Evolutionary conservation across 2,113 vertebrate genomes (phyloP), one percentile per base, ranked within the genome.

Genomic region (Poecilia latipinna): DNA sequence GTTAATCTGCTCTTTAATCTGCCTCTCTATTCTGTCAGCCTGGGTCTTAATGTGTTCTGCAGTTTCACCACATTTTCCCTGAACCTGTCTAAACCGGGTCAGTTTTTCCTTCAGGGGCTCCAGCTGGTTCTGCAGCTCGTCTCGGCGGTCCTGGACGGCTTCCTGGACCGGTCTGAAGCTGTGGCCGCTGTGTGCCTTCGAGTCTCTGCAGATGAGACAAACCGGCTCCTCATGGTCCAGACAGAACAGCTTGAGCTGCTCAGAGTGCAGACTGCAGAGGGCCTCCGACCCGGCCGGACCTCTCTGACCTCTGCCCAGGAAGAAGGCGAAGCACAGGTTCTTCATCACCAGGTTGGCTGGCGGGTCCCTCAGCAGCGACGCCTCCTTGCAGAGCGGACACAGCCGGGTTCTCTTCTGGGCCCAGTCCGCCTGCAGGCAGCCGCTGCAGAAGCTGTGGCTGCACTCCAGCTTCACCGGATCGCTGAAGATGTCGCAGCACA

Each of bases 371-470:
- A 26, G 11, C 51, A 57, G 22, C 17, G 61, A 60, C 12, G 22
- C 70, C 11, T 57, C 44, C 4, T 48, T 77, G 39, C 80, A 86
- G n/a, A 77, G 3, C 0, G 80, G 84, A 74, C 84, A 86, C 37
- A 71, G 44, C 0, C 37, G 19, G 8, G 4, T 11, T 0, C 1
- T 31, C 37, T 65, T 82, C 35, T 19, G 37, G 31, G 11, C 61
- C 83, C 83, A 85, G 72, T 75, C 82, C 0, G 3, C 29, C 26
- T 78, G 17, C 63, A 83, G n/a, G 48, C 84, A 87, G 37, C 0
- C 28, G 61, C 28, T 79, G n/a, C 86, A 84, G 66, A 74, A 77
- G 70, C 72, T 83, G 65, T 83, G 80, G 65, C 84, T 79, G 12
- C 84, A 86, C 0, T 62, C 33, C 33, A 86, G 44, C 6, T 77